Percentiles rank a stretch among this genome's conserved stretches.
Evolutionary conservation across 2,888 invertebrate species (phyloP).

Genomic region (Rhagium mordax): DNA sequence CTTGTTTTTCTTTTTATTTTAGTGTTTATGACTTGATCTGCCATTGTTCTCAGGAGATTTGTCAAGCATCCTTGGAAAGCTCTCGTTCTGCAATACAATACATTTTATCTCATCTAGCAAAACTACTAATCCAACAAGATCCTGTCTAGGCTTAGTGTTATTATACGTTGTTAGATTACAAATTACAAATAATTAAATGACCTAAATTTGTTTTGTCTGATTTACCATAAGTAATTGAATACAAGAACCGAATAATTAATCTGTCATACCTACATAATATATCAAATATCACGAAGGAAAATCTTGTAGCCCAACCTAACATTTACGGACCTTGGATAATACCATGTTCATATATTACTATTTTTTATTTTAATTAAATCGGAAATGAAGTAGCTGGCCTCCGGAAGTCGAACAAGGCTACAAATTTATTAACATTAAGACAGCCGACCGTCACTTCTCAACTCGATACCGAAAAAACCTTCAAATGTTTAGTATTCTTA

Average conservation of each 20-base stretch:
- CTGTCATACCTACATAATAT: slow-evolving; percentile 16
- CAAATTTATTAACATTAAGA: slow-evolving; percentile 46
- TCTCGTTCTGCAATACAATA: not conserved
- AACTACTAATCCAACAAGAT: slow-evolving; percentile 33
- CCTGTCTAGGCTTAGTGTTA: slow-evolving; percentile 10
- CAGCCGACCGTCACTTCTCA: slow-evolving; percentile 24
- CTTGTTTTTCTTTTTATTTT: not conserved
- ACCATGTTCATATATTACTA: slow-evolving; percentile 41
- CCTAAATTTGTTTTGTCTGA: slow-evolving; percentile 40
- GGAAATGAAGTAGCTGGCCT: slow-evolving; percentile 65
- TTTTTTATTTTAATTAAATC: slow-evolving; percentile 62
- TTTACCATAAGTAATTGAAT: slow-evolving; percentile 19
- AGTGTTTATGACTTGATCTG: not conserved
- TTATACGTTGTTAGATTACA: slow-evolving; percentile 10
- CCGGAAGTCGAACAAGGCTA: slow-evolving; percentile 65
- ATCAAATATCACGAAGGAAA: slow-evolving; percentile 39
- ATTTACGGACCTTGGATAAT: slow-evolving; percentile 40
- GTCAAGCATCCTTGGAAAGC: slow-evolving; percentile 35
- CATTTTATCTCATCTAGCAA: slow-evolving; percentile 11
- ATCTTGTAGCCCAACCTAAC: slow-evolving; percentile 44
- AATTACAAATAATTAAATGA: slow-evolving; percentile 40
- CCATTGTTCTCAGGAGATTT: not conserved
- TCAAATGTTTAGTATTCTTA: slow-evolving; percentile 19
- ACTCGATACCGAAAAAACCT: slow-evolving; percentile 14
- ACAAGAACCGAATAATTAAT: slow-evolving; percentile 23